Evolutionary conservation across 2,113 vertebrate genomes (phyloP).

Genomic region (Glaucomys volans): DNA sequence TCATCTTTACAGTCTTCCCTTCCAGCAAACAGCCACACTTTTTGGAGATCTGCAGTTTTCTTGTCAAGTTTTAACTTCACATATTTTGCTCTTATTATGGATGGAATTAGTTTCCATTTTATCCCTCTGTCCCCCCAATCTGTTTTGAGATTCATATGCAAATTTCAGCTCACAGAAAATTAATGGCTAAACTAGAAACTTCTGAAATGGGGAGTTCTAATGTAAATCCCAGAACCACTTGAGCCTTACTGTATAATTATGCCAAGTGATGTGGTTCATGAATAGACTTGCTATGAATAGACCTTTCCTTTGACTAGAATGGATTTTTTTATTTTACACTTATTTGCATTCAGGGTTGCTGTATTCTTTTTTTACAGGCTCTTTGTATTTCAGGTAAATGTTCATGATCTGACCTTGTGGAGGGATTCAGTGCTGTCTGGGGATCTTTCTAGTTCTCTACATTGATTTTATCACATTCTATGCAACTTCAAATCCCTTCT

Average conservation of each 20-base stretch:
- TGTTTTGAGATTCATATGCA: neutral
- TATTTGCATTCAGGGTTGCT: neutral
- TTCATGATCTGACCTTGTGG: neutral
- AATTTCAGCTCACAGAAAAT: neutral
- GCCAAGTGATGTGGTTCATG: neutral
- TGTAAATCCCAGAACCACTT: neutral
- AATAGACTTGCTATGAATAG: neutral
- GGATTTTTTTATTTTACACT: neutral
- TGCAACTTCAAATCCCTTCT: neutral
- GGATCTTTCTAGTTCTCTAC: neutral
- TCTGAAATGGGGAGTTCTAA: neutral
- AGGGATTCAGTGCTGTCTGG: neutral
- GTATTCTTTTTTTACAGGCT: neutral
- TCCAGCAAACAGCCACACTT: neutral
- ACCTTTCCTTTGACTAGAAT: neutral
- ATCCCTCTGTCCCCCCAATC: neutral
- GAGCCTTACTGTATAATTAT: neutral
- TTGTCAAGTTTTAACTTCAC: slow-evolving; percentile 23
- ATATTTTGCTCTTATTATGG: slow-evolving; percentile 44
- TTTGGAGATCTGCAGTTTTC: slow-evolving; percentile 21
- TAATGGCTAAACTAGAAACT: neutral
- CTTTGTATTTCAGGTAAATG: neutral
- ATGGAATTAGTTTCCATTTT: slow-evolving; percentile 42
- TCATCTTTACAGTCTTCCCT: neutral
- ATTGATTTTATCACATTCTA: neutral